phyloP scores from a whole-genome alignment of 2,113 vertebrate species.

The Dunckerocampus dactyliophorus region DNA sequence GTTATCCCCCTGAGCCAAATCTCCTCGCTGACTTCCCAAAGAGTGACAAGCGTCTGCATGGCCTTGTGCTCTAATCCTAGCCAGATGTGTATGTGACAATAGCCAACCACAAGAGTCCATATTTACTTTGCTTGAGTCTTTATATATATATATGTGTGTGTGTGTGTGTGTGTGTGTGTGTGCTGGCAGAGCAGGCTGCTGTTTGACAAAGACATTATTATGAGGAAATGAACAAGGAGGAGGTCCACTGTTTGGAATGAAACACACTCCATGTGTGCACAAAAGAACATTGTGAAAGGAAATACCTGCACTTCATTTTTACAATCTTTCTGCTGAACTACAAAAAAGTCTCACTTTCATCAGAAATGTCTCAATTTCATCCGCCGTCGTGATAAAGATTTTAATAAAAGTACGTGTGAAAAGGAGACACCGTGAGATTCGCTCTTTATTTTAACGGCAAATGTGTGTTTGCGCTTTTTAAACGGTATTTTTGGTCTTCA shows the following conservation, averaged over 20 bases:
- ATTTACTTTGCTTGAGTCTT: conserved; percentile 72
- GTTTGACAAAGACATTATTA: conserved; percentile 74
- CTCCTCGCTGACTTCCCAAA: conserved; percentile 80
- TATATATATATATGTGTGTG: conserved; percentile 53
- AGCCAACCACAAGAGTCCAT: conserved; percentile 76
- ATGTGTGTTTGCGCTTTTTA: no score
- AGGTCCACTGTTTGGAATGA: conserved; percentile 58
- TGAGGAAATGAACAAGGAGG: conserved; percentile 60
- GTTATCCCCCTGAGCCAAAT: conserved; percentile 91
- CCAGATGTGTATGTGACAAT: conserved; percentile 94
- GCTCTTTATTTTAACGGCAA: conserved; percentile 24
- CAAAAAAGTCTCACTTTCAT: conserved; percentile 51
- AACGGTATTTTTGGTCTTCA: no score
- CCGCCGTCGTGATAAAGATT: conserved; percentile 44
- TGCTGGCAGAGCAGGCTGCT: conserved; percentile 57
- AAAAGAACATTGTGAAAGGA: conserved; percentile 66
- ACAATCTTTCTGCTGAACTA: conserved; percentile 32
- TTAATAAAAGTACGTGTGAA: conserved; percentile 38
- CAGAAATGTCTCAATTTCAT: conserved; percentile 36
- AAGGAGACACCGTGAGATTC: conserved; percentile 27
- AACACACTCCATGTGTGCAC: conserved; percentile 34
- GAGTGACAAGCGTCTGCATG: conserved; percentile 83
- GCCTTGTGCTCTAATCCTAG: conserved; percentile 84
- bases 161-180: conserved; percentile 42
- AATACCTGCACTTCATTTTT: conserved; percentile 59